Evolutionary conservation across 2,888 invertebrate genomes (phyloP).

Genomic region (Lochmaea capreae): DNA sequence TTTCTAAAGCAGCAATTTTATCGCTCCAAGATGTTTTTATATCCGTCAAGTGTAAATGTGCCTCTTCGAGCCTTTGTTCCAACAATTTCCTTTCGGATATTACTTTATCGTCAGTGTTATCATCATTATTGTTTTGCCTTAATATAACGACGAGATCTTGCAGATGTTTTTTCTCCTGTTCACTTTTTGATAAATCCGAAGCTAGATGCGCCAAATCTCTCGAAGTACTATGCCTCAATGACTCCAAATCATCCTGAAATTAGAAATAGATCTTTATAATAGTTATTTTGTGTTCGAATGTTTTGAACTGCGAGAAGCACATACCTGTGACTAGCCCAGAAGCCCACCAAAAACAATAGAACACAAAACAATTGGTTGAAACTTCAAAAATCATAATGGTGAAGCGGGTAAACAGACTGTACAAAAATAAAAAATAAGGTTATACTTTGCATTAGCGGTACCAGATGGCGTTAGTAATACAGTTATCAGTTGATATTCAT

Average conservation of each 20-base stretch:
- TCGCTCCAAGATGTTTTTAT: conserved; percentile 94
- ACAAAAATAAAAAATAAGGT: neutral
- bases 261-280: conserved; percentile 8
- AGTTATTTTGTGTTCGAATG: neutral
- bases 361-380: conserved; percentile 36
- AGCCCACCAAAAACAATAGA: conserved; percentile 57
- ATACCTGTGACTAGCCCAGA: conserved; percentile 63
- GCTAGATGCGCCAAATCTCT: conserved; percentile 77
- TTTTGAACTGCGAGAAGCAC: conserved; percentile 58
- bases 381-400: conserved; percentile 25
- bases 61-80: conserved; percentile 84
- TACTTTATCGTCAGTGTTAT: conserved; percentile 68
- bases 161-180: conserved; percentile 81
- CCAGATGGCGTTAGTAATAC: neutral
- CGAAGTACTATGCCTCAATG: conserved; percentile 78
- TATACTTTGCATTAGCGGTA: neutral
- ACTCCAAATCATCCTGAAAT: conserved; percentile 82
- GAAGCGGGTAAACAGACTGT: conserved; percentile 25
- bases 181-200: conserved; percentile 77
- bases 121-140: conserved; percentile 66
- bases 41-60: conserved; percentile 87
- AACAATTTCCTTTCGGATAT: conserved; percentile 75
- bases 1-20: conserved; percentile 88
- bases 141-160: conserved; percentile 72
- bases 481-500: neutral